phyloP scores from a whole-genome alignment of 1,140 invertebrate genomes.

The Sinella curviseta region DNA sequence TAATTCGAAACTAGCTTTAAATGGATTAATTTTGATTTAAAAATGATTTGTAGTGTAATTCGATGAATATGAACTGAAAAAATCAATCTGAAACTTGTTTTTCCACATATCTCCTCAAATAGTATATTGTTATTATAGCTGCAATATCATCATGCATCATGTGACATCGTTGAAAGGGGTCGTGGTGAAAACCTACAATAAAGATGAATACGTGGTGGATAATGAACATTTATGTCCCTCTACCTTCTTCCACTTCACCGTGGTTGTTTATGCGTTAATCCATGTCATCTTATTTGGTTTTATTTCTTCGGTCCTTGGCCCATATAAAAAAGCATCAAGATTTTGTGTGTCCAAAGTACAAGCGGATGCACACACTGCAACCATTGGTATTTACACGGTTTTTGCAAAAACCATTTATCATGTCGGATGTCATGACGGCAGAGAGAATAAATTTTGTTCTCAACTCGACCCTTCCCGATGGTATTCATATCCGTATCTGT shows the following conservation, averaged over 20 bases:
- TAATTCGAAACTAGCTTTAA: too few relatives aligned
- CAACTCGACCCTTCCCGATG: neutral
- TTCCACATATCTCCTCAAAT: too few relatives aligned
- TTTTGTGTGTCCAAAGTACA: too few relatives aligned
- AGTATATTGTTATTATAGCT: too few relatives aligned
- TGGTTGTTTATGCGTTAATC: neutral
- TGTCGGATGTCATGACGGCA: slow-evolving; percentile 8
- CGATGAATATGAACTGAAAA: too few relatives aligned
- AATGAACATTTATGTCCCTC: too few relatives aligned
- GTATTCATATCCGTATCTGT: neutral
- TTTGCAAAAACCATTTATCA: neutral
- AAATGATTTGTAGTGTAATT: too few relatives aligned
- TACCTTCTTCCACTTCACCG: neutral
- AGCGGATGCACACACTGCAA: too few relatives aligned
- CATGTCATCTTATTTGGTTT: neutral
- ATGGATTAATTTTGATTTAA: too few relatives aligned
- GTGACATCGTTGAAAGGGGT: too few relatives aligned
- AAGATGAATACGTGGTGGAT: neutral
- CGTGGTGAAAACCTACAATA: neutral
- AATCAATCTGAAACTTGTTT: too few relatives aligned
- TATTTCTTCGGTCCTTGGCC: neutral
- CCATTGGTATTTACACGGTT: neutral
- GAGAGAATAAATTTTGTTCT: slow-evolving; percentile 1
- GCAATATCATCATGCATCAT: too few relatives aligned
- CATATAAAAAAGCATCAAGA: neutral